phyloP scores from a whole-genome alignment of 2,113 vertebrate genomes.

The Cyanocitta stelleri region DNA sequence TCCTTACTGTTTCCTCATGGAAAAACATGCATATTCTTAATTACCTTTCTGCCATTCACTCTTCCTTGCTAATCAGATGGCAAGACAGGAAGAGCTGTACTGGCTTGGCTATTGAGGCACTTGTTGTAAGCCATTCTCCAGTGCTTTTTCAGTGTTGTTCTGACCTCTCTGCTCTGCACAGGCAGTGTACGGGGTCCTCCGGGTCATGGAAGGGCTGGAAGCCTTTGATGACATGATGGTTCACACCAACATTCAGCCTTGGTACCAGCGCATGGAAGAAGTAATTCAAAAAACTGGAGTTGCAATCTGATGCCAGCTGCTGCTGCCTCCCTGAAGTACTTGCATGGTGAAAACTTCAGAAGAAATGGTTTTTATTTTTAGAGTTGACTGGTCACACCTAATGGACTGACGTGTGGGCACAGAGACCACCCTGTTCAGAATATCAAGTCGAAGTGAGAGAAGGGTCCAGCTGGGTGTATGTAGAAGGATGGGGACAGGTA shows the following conservation, averaged over 20 bases:
- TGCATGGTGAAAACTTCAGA: neutral
- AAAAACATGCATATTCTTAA: neutral
- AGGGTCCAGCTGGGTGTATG: neutral
- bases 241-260: conserved; percentile 84
- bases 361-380: neutral
- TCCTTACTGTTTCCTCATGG: neutral
- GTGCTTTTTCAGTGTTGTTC: neutral
- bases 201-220: conserved; percentile 94
- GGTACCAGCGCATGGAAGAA: conserved; percentile 87
- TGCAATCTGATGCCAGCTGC: neutral
- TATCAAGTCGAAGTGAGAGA: neutral
- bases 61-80: neutral
- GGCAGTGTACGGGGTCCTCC: conserved; percentile 92
- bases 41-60: neutral
- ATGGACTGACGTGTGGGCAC: neutral
- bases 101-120: neutral
- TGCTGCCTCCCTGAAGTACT: neutral
- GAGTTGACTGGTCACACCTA: neutral
- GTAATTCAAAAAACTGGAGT: conserved; percentile 56
- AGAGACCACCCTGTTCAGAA: neutral
- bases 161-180: conserved; percentile 25
- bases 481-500: neutral
- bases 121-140: neutral
- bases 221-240: conserved; percentile 93
- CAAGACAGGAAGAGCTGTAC: neutral